Conservation (phyloP, 2,888 invertebrate genomes). For the Mimumesa dahlbomi region DNA sequence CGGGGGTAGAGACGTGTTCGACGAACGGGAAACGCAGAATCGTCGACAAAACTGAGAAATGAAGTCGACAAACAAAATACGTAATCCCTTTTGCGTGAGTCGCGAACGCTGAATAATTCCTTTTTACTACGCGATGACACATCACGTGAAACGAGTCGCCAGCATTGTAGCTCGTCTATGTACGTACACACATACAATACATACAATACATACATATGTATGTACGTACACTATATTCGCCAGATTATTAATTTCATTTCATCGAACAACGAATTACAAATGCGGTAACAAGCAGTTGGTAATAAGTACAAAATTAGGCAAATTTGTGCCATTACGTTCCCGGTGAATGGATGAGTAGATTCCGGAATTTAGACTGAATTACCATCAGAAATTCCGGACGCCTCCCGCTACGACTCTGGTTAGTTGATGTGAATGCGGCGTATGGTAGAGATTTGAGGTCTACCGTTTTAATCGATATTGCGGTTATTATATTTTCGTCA, state of each 20-base stretch:
- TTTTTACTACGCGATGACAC: too few species aligned
- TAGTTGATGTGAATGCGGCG: slow-evolving; percentile 28
- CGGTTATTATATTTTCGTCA: slow-evolving; percentile 49
- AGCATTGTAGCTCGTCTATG: too few species aligned
- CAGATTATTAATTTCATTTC: slow-evolving; percentile 38
- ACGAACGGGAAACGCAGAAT: too few species aligned
- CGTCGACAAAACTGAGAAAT: neutral
- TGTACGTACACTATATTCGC: neutral
- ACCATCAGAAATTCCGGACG: slow-evolving; percentile 53
- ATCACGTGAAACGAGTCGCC: too few species aligned
- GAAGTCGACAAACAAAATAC: too few species aligned
- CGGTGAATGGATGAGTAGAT: slow-evolving; percentile 47
- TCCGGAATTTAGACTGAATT: slow-evolving; percentile 52
- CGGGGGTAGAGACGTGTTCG: too few species aligned
- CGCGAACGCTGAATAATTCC: neutral
- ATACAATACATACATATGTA: too few species aligned
- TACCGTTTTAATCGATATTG: slow-evolving; percentile 44
- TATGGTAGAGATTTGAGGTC: slow-evolving; percentile 35
- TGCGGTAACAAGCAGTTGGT: slow-evolving; percentile 43
- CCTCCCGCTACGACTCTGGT: slow-evolving; percentile 25
- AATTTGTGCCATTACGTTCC: slow-evolving; percentile 39
- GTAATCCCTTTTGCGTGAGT: neutral
- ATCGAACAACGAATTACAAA: slow-evolving; percentile 28
- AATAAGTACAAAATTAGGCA: slow-evolving; percentile 54
- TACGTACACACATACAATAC: too few species aligned